phyloP scores from a whole-genome alignment of 2,888 invertebrate species.

The Nezara viridula region DNA sequence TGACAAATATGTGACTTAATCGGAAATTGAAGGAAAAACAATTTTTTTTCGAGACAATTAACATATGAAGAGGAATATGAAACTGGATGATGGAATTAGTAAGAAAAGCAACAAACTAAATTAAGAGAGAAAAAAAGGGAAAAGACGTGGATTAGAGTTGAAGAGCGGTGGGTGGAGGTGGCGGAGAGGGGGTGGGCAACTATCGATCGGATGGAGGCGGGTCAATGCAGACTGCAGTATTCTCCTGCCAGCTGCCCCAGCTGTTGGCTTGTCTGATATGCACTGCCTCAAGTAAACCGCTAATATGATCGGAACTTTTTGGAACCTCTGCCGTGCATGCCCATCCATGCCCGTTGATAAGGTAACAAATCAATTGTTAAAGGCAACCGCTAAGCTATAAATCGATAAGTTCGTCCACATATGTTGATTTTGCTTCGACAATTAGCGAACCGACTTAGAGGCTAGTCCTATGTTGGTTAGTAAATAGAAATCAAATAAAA shows the following conservation, averaged over 20 bases:
- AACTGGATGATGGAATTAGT: neutral
- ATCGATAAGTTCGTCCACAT: neutral
- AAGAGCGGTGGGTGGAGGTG: neutral
- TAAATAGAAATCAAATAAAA: neutral
- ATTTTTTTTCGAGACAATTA: too few species aligned
- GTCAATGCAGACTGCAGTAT: constrained; percentile 59
- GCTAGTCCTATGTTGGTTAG: neutral
- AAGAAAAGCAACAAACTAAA: too few species aligned
- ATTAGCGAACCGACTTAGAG: neutral
- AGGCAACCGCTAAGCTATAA: neutral
- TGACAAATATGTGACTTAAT: too few species aligned
- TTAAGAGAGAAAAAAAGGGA: neutral
- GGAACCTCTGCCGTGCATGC: constrained; percentile 97
- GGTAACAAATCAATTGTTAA: constrained; percentile 72
- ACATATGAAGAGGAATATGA: neutral
- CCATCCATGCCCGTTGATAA: constrained; percentile 97
- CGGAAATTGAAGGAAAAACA: too few species aligned
- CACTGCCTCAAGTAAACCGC: constrained; percentile 1
- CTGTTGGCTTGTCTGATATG: constrained; percentile 27
- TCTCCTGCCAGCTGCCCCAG: constrained; percentile 4
- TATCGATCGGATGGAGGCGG: constrained; percentile 23
- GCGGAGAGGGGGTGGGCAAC: neutral
- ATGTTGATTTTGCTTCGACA: neutral
- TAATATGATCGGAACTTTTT: constrained; percentile 94
- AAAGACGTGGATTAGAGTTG: neutral